Percentiles rank a stretch among this genome's conserved stretches.
Evolutionary conservation across 2,888 invertebrate genomes (phyloP).

Genomic region (Netelia inedita): DNA sequence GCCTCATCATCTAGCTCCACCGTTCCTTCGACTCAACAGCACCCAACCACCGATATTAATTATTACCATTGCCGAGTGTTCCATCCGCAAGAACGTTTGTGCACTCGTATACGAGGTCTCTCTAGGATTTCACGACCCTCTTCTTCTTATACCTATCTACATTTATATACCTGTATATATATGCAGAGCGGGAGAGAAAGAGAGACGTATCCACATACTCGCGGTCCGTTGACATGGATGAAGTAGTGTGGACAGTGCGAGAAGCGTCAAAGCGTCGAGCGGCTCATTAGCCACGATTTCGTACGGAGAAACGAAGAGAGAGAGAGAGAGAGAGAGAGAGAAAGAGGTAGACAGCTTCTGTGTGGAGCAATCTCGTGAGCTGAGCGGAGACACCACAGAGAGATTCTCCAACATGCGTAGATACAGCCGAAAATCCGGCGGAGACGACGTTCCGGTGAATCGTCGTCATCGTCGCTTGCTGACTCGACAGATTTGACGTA

Average conservation of each 20-base stretch:
- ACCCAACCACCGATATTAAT: conserved; percentile 78
- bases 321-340: conserved; percentile 36
- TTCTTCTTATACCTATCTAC: background rate
- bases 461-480: conserved; percentile 24
- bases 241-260: conserved; percentile 64
- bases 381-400: background rate
- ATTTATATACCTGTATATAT: background rate
- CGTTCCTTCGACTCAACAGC: conserved; percentile 47
- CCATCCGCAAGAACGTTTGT: conserved; percentile 61
- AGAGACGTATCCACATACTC: conserved; percentile 27
- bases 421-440: conserved; percentile 44
- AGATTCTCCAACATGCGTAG: background rate
- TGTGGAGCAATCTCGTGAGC: background rate
- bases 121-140: conserved; percentile 53
- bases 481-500: conserved; percentile 39
- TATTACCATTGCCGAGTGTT: conserved; percentile 77
- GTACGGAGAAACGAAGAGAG: conserved; percentile 37
- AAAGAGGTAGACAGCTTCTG: no score
- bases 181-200: background rate
- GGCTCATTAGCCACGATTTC: conserved; percentile 65
- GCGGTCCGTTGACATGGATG: conserved; percentile 66
- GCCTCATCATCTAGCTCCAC: conserved; percentile 15
- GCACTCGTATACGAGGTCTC: conserved; percentile 72
- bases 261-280: conserved; percentile 68
- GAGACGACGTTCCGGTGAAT: conserved; percentile 49